Percentiles rank a stretch among this genome's conserved stretches.
These are phyloP conservation scores for Sphyrna mokarran DNA, from an alignment of 2,113 vertebrate species.

Conservation along the genomic window DNA sequence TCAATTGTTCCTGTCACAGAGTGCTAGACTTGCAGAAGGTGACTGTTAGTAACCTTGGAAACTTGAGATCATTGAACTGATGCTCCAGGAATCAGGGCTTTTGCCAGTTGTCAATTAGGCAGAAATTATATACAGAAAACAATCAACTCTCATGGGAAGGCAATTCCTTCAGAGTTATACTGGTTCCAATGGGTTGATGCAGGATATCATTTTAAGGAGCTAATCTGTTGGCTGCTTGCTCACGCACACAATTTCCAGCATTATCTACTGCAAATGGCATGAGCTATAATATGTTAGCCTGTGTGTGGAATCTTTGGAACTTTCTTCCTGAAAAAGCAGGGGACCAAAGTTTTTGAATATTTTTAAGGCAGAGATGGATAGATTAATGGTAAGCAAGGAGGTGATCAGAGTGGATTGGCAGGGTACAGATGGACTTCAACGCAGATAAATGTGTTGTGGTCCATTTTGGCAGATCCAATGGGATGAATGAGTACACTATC, in stretches of 20 bases:
- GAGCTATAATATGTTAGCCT: neutral
- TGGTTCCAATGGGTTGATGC: neutral
- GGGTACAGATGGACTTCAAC: too few relatives aligned
- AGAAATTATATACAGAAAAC: neutral
- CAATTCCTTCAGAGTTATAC: neutral
- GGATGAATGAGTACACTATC: too few relatives aligned
- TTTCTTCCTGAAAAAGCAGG: too few relatives aligned
- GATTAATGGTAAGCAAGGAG: too few relatives aligned
- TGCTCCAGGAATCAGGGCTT: neutral
- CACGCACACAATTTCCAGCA: neutral
- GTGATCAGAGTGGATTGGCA: too few relatives aligned
- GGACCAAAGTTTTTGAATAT: too few relatives aligned
- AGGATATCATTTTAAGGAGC: neutral
- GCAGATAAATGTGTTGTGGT: too few relatives aligned
- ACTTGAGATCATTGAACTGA: neutral
- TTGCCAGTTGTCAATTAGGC: neutral
- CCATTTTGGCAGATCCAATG: too few relatives aligned
- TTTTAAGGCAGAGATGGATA: too few relatives aligned
- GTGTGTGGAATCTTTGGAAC: neutral
- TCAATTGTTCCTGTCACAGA: neutral
- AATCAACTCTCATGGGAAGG: neutral
- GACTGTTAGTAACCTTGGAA: slow-evolving; percentile 20
- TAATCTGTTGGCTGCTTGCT: neutral
- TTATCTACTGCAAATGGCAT: neutral
- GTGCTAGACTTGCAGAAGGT: neutral